Evolutionary conservation across 1,140 invertebrate species (phyloP).

Genomic region (Drosophila trapezifrons): DNA sequence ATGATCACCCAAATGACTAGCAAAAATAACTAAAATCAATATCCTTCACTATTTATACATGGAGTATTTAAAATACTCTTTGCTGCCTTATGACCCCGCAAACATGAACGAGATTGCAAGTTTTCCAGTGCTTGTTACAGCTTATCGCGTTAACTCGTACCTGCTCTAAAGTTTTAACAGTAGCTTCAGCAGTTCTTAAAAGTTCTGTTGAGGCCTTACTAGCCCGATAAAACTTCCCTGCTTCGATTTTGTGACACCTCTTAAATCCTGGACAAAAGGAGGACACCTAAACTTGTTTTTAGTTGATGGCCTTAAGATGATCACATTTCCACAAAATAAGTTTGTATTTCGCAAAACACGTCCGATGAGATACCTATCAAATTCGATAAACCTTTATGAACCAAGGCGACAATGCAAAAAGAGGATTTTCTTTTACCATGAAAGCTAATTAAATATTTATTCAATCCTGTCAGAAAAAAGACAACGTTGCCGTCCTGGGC

Average conservation of each 20-base stretch:
- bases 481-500: neutral
- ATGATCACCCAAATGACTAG: too few relatives aligned
- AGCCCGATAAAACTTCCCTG: conserved; percentile 1
- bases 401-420: neutral
- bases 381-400: too few relatives aligned
- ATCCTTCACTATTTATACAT: conserved; percentile 23
- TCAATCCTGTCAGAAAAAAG: neutral
- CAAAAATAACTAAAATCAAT: conserved; percentile 28
- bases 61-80: conserved; percentile 12
- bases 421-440: neutral
- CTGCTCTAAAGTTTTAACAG: conserved; percentile 36
- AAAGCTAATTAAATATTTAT: conserved; percentile 16
- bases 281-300: conserved; percentile 11
- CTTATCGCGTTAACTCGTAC: conserved; percentile 33
- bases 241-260: conserved; percentile 25
- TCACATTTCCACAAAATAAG: neutral
- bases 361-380: neutral
- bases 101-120: conserved; percentile 28
- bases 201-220: conserved; percentile 14
- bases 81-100: conserved; percentile 27
- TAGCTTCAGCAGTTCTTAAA: conserved; percentile 26
- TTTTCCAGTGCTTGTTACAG: conserved; percentile 22
- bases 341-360: too few relatives aligned
- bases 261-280: neutral
- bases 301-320: neutral